Evolutionary conservation across 2,888 invertebrate genomes (phyloP).

Genomic region (Ectemnius lituratus): DNA sequence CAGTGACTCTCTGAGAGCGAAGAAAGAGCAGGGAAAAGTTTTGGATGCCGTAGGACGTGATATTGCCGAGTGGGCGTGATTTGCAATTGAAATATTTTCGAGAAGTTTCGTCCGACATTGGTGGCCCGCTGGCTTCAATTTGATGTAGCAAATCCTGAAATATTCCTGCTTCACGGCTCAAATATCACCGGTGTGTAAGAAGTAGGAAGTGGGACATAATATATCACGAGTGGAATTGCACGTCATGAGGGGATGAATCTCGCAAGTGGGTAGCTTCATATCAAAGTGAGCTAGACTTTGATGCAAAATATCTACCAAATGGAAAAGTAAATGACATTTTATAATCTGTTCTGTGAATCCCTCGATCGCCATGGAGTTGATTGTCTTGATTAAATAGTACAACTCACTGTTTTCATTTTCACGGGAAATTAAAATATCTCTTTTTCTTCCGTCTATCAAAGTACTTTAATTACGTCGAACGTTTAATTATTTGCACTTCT

Average conservation of each 20-base stretch:
- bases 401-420: too few species aligned
- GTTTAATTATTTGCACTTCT: too few species aligned
- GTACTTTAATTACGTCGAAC: too few species aligned
- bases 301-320: too few species aligned
- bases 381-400: too few species aligned
- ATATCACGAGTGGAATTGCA: neutral
- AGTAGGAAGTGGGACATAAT: neutral
- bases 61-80: slow-evolving; percentile 23
- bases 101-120: slow-evolving; percentile 28
- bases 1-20: slow-evolving; percentile 5
- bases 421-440: too few species aligned
- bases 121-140: neutral
- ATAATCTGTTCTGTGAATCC: too few species aligned
- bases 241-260: neutral
- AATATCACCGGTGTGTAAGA: neutral
- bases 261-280: neutral
- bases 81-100: slow-evolving; percentile 47
- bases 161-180: slow-evolving; percentile 9
- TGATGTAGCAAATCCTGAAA: slow-evolving; percentile 9
- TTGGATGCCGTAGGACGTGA: slow-evolving; percentile 12
- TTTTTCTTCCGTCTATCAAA: too few species aligned
- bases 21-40: slow-evolving; percentile 16
- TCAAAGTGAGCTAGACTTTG: too few species aligned
- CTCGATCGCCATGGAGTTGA: too few species aligned
- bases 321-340: too few species aligned